A percentile compares a stretch with the other conserved stretches of the same genome.
These are phyloP conservation scores for Peromyscus leucopus DNA, from an alignment of 2,113 vertebrate genomes.

Conservation along the genomic window DNA sequence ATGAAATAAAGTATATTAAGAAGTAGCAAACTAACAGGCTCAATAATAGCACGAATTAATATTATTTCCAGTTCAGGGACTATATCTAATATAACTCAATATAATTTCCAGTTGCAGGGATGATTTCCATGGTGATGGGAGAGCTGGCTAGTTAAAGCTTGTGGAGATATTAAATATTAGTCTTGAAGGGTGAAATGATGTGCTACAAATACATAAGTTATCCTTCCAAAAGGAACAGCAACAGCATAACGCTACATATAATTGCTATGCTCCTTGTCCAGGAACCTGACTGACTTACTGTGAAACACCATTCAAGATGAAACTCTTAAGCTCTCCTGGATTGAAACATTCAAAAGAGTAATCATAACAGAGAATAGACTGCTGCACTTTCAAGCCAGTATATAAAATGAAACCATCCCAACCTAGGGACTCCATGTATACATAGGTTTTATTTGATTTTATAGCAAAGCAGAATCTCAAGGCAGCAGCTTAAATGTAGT, in stretches of 20 bases:
- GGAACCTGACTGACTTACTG: not conserved
- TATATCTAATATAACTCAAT: not conserved
- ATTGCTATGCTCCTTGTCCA: not conserved
- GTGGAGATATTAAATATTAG: not conserved
- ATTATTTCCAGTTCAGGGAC: constrained; percentile 1
- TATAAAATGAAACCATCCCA: not conserved
- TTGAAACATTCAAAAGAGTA: not conserved
- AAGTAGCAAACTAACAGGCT: not conserved
- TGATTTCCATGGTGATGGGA: not conserved
- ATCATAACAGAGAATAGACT: not conserved
- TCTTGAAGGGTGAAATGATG: not conserved
- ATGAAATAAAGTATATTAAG: not conserved
- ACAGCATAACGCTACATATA: not conserved
- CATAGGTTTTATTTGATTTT: not conserved
- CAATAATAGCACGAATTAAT: not conserved
- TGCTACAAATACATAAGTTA: not conserved
- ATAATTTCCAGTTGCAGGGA: constrained; percentile 2
- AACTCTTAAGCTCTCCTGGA: not conserved
- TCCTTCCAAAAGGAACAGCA: not conserved
- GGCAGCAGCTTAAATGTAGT: not conserved
- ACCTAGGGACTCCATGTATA: not conserved
- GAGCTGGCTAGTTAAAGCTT: not conserved
- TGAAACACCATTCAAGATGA: not conserved
- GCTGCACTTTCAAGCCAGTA: not conserved
- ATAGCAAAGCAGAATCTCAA: not conserved